Evolutionary conservation across 1,140 invertebrate genomes (phyloP).

Genomic region (Propsilocerus akamusi): DNA sequence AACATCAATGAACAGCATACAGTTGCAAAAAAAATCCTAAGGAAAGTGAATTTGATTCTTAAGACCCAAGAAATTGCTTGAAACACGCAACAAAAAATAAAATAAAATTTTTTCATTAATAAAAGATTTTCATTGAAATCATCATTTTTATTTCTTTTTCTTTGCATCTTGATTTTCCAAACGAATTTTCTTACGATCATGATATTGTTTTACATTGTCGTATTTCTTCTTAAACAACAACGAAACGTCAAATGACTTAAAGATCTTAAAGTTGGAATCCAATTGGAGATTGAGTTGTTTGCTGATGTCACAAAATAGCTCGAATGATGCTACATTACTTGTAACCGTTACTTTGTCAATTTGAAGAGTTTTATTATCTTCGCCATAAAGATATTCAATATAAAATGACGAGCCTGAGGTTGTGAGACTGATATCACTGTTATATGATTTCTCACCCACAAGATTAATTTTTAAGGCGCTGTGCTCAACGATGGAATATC

Average conservation of each 20-base stretch:
- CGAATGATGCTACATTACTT: not conserved
- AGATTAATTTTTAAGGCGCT: slow-evolving; percentile 31
- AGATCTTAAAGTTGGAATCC: slow-evolving; percentile 7
- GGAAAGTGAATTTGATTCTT: too few relatives aligned
- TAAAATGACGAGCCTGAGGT: slow-evolving; percentile 20
- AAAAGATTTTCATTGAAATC: not conserved
- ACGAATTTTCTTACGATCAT: slow-evolving; percentile 46
- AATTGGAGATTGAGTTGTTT: not conserved
- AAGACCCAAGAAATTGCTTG: not conserved
- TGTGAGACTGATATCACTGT: not conserved
- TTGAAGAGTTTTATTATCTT: slow-evolving; percentile 14
- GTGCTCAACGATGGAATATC: slow-evolving; percentile 29
- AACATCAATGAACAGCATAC: too few relatives aligned
- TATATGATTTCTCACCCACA: slow-evolving; percentile 18
- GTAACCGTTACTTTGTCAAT: slow-evolving; percentile 21
- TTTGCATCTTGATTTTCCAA: slow-evolving; percentile 18
- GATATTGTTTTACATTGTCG: slow-evolving; percentile 58
- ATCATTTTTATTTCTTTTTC: not conserved
- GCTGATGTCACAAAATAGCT: not conserved
- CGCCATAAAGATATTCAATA: slow-evolving; percentile 24
- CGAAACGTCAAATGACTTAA: slow-evolving; percentile 27
- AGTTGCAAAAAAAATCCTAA: too few relatives aligned
- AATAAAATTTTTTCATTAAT: not conserved
- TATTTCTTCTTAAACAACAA: slow-evolving; percentile 53
- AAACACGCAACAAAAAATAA: not conserved